Conservation (phyloP, 2,797 vertebrate species). For the Rhodeus uyekii region DNA sequence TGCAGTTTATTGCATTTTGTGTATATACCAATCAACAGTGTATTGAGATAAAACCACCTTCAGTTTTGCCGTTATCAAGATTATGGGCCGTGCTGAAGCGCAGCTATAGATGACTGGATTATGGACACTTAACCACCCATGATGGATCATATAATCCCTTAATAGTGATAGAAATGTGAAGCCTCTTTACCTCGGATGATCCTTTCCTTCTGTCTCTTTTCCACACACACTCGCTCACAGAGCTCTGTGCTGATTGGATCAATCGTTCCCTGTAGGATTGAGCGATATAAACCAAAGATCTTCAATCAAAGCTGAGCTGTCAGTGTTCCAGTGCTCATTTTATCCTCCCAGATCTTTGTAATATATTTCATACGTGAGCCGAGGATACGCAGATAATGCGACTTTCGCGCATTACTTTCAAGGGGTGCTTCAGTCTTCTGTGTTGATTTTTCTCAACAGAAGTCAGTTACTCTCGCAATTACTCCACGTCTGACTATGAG, state of each 20-base stretch:
- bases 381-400: slow-evolving; percentile 21
- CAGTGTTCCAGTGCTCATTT: slow-evolving; percentile 27
- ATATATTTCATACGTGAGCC: slow-evolving; percentile 34
- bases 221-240: background rate
- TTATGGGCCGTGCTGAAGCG: background rate
- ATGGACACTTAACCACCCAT: slow-evolving; percentile 44
- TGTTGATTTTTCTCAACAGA: slow-evolving; percentile 32
- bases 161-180: slow-evolving; percentile 45
- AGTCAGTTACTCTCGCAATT: slow-evolving; percentile 20
- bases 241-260: slow-evolving; percentile 38
- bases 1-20: background rate
- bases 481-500: slow-evolving; percentile 2
- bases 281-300: slow-evolving; percentile 32
- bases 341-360: slow-evolving; percentile 22
- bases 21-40: slow-evolving; percentile 11
- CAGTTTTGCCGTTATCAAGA: slow-evolving; percentile 34
- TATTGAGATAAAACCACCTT: slow-evolving; percentile 25
- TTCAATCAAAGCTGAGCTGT: slow-evolving; percentile 42
- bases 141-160: slow-evolving; percentile 49
- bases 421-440: background rate
- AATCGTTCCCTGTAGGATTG: slow-evolving; percentile 36
- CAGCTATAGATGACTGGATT: slow-evolving; percentile 39
- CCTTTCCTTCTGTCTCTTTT: slow-evolving; percentile 37
- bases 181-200: slow-evolving; percentile 46
- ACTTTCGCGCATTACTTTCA: slow-evolving; percentile 1